Base-by-base conservation (phyloP, 2,888 invertebrate genomes). In the Aquatica leii region DNA sequence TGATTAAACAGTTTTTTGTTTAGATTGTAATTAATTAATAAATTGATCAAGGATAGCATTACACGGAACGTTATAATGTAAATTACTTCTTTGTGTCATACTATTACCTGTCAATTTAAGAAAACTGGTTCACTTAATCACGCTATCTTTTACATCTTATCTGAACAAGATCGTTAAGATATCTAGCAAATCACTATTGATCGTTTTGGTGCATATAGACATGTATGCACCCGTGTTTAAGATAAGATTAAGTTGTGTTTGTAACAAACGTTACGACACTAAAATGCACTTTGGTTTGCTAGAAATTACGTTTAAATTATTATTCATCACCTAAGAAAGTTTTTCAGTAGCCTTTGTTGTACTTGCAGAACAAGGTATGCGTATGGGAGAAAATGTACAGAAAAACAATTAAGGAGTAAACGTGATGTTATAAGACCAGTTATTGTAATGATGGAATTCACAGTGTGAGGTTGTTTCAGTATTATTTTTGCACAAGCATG, bases 101-200 rank as follows among this genome's bases (percentile, higher is more conserved):
- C 24, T 24, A 2, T 2, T 24, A 24, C 6, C 24, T 24, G 58
- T 58, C 64, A 57, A 64, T 67, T 67, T 67, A 20, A 61, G 58
- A 59, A 62, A 67, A 64, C 64, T 59, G 60, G 67, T 64, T 49
- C 64, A 61, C 35, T 65, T 61, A 64, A 64, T 67, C 67, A 64
- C 41, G 49, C 49, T 65, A 67, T 67, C 67, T 65, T 67, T 65
- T 56, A 54, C 34, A 67, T 65, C 67, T 67, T 67, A 67, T 67
- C 67, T 46, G 14, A 50, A 67, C 67, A 65, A 65, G 67, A 65
- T 59, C 67, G 65, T 67, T 67, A 65, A 65, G 65, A 62, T 67
- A 67, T 54, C 65, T 59, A 57, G 65, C 65, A 67, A 67, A 67
- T 67, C 67, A 64, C 65, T 52, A 48, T 34, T 56, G 48, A 65